A percentile compares a stretch with the other conserved stretches of the same genome.
These are phyloP conservation scores for Solenopsis invicta DNA, from an alignment of 1,140 invertebrate species.

Conservation along the genomic window DNA sequence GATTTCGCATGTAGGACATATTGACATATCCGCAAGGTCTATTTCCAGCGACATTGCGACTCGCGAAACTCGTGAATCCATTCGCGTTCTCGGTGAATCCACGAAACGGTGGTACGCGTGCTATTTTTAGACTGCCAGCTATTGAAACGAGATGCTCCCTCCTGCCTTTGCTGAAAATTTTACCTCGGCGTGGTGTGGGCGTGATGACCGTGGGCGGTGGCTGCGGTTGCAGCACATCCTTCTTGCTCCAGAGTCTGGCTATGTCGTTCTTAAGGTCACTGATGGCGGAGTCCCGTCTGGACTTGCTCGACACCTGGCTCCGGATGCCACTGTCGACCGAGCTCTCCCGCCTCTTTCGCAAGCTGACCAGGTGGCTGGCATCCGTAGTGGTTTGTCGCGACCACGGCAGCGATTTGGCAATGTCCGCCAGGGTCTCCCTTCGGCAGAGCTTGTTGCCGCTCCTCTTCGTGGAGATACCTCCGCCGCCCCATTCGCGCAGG, in stretches of 20 bases:
- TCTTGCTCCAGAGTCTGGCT: conserved; percentile 89
- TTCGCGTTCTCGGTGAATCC: background rate
- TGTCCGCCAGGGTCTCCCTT: conserved; percentile 94
- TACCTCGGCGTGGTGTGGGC: conserved; percentile 83
- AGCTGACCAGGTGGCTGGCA: conserved; percentile 82
- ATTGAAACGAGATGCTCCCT: background rate
- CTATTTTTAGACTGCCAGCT: conserved; percentile 26
- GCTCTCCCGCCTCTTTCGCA: conserved; percentile 92
- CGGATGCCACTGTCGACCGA: conserved; percentile 94
- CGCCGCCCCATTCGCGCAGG: conserved; percentile 93
- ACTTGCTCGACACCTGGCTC: conserved; percentile 90
- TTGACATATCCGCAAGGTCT: background rate
- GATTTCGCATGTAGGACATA: background rate
- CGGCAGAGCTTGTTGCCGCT: conserved; percentile 91
- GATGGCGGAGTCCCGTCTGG: conserved; percentile 90
- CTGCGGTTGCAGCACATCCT: conserved; percentile 81
- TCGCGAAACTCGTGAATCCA: background rate
- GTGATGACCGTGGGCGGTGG: conserved; percentile 85
- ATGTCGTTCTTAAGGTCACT: conserved; percentile 91
- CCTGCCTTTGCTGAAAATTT: background rate
- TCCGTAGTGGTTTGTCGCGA: conserved; percentile 88
- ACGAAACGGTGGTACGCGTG: background rate
- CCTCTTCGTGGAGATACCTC: conserved; percentile 88
- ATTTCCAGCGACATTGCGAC: background rate
- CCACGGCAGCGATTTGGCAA: conserved; percentile 92